Evolutionary conservation across 2,888 invertebrate genomes (phyloP), one percentile per base, ranked within the genome.

Genomic region (Agrypnus murinus): DNA sequence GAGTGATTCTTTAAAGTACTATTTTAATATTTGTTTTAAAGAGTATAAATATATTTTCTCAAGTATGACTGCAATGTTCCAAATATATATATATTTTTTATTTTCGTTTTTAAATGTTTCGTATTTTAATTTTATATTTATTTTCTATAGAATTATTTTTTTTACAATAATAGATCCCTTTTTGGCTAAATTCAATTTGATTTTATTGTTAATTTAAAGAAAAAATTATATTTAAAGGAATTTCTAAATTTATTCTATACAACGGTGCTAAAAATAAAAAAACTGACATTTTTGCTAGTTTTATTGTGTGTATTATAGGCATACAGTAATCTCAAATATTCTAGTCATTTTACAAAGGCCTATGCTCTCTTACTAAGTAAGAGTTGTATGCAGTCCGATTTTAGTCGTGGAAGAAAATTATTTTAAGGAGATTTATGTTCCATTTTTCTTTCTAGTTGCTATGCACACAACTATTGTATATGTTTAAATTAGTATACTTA

Each of bases 351-450:
- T 68, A 64, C 62, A 55, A 71, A 57, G 71, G 68, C 71, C 68
- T 71, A 71, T 60, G 53, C 71, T 65, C 71, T 71, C 68, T 71
- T 68, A 71, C 67, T 65, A 71, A 59, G 67, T 71, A 71, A 71
- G 68, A 57, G 68, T 68, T 55, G 64, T 65, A 64, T 55, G 65
- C 65, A 67, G 32, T 66, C 36, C 40, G 46, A 50, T 53, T 60
- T 60, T 53, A 60, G 60, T 60, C 48, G 45, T 40, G 38, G 67
- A 60, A 38, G 32, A 17, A 40, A 58, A 36, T 43, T 45, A 12
- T 32, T 25, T 25, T 31, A 31, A 32, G 34, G 36, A 45, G 46
- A 19, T 57, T 65, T 65, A 32, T 12, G 57, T 65, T 65, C 57
- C 57, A 65, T 34, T 55, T 14, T 53, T 64, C 36, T 25, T 36